Evolutionary conservation across 1,140 invertebrate genomes (phyloP).

Genomic region (Myzus persicae): DNA sequence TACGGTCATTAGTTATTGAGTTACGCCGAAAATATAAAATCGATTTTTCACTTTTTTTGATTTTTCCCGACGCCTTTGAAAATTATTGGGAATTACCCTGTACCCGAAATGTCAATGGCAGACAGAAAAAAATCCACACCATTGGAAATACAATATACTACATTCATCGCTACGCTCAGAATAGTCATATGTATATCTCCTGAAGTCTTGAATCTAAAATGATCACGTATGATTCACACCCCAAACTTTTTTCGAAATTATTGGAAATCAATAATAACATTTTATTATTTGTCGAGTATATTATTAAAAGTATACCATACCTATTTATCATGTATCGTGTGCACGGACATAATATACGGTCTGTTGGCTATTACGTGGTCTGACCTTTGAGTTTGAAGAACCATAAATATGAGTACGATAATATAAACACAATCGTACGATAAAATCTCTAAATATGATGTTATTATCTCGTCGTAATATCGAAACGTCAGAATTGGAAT

Average conservation of each 20-base stretch:
- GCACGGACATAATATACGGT: background rate
- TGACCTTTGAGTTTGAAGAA: conserved; percentile 24
- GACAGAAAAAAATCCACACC: too few species aligned
- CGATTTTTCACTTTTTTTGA: too few species aligned
- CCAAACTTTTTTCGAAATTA: background rate
- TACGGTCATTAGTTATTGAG: too few species aligned
- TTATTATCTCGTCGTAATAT: background rate
- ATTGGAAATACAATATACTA: too few species aligned
- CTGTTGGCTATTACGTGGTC: background rate
- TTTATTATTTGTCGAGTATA: background rate
- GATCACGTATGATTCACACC: background rate
- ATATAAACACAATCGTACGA: conserved; percentile 20
- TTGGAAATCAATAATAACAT: background rate
- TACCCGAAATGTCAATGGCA: too few species aligned
- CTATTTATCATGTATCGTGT: background rate
- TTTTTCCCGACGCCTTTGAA: too few species aligned
- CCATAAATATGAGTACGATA: background rate
- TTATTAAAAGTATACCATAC: background rate
- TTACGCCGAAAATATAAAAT: too few species aligned
- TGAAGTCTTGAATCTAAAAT: too few species aligned
- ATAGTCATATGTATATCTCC: too few species aligned
- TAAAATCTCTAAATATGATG: conserved; percentile 15
- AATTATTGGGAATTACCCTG: too few species aligned
- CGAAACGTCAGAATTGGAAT: conserved; percentile 7
- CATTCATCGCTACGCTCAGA: too few species aligned